Conservation (phyloP, 2,113 vertebrate genomes). For the Hystrix brachyura region DNA sequence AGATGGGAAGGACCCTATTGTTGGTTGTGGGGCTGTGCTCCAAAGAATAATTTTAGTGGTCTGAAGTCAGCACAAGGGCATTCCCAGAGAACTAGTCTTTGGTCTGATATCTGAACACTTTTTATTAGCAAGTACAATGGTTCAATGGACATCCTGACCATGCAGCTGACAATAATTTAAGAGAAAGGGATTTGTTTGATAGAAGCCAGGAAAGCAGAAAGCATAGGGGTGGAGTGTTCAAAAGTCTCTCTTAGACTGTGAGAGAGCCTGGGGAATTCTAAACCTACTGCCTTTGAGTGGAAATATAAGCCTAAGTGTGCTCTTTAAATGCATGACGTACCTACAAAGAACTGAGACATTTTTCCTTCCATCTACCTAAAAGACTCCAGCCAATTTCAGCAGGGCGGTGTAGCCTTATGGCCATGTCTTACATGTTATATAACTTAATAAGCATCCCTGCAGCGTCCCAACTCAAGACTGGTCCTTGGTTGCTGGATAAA, state of each 20-base stretch:
- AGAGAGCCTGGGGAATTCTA: conserved; percentile 55
- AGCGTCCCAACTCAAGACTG: conserved; percentile 39
- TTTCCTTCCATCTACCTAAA: conserved; percentile 57
- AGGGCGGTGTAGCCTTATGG: conserved; percentile 32
- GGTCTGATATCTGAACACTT: conserved; percentile 45
- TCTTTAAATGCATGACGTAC: conserved; percentile 69
- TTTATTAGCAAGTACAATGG: conserved; percentile 50
- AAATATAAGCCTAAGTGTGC: conserved; percentile 58
- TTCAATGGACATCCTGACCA: not conserved
- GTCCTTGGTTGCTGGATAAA: conserved; percentile 59
- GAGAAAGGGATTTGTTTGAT: conserved; percentile 18
- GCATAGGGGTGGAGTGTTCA: not conserved
- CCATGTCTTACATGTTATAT: conserved; percentile 70
- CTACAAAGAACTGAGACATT: conserved; percentile 62
- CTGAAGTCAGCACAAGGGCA: conserved; percentile 39
- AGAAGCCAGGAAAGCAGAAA: conserved; percentile 42
- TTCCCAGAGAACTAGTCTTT: conserved; percentile 64
- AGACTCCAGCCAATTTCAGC: conserved; percentile 41
- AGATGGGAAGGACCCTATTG: not conserved
- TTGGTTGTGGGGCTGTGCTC: conserved; percentile 10
- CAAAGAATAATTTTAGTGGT: conserved; percentile 32
- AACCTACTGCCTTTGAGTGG: conserved; percentile 50
- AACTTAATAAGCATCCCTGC: conserved; percentile 69
- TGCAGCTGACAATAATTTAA: conserved; percentile 63
- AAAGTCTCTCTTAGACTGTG: conserved; percentile 21